Percentiles rank a stretch among this genome's conserved stretches.
Evolutionary conservation across 2,888 invertebrate species (phyloP).

Genomic region (Scelioninae gen. 1): DNA sequence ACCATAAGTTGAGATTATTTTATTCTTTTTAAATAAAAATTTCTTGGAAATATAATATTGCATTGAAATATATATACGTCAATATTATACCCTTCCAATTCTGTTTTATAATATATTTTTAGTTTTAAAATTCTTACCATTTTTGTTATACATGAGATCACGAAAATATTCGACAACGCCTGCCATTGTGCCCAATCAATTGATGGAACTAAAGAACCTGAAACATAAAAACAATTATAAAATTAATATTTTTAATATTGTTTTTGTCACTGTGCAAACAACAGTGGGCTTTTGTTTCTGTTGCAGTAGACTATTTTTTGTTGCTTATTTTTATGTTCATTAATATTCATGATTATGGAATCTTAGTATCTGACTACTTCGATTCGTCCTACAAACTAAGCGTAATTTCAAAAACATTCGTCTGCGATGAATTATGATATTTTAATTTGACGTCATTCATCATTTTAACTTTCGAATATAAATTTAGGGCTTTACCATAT

Average conservation of each 20-base stretch:
- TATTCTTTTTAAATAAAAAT: too few species aligned
- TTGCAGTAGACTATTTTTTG: slow-evolving; percentile 47
- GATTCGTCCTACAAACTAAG: slow-evolving; percentile 6
- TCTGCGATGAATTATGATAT: slow-evolving; percentile 29
- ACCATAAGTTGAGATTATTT: too few species aligned
- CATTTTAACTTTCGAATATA: slow-evolving; percentile 13
- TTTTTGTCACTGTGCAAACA: slow-evolving; percentile 1
- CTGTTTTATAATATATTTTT: slow-evolving; percentile 83
- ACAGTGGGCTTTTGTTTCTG: slow-evolving; percentile 22
- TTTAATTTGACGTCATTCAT: slow-evolving; percentile 41
- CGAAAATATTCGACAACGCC: slow-evolving; percentile 79
- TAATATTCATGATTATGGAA: slow-evolving; percentile 40
- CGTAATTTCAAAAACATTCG: slow-evolving; percentile 32
- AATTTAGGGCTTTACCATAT: slow-evolving; percentile 9
- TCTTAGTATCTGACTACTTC: slow-evolving; percentile 19
- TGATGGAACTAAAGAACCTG: slow-evolving; percentile 54
- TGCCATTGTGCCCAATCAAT: slow-evolving; percentile 75
- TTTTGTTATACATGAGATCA: slow-evolving; percentile 79
- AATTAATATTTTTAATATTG: slow-evolving; percentile 25
- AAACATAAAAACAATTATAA: slow-evolving; percentile 57
- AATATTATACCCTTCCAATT: too few species aligned
- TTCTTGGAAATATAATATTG: too few species aligned
- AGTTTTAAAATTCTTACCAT: slow-evolving; percentile 72
- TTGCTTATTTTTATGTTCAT: slow-evolving; percentile 25
- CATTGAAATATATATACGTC: too few species aligned